Evolutionary conservation across 1,140 invertebrate genomes (phyloP).

Genomic region (Rhopalosiphum padi): DNA sequence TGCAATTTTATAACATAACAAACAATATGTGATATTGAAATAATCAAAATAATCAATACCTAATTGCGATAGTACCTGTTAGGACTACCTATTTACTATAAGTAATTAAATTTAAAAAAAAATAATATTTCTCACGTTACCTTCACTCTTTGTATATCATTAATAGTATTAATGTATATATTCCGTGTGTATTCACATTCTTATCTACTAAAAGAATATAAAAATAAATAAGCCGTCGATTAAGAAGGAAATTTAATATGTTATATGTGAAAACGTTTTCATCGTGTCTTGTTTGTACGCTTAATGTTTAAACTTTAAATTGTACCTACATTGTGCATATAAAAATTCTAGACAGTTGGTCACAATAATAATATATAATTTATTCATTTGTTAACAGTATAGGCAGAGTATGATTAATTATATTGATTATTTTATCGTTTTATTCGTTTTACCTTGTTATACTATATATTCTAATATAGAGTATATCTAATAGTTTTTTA

Average conservation of each 20-base stretch:
- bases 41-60: not conserved
- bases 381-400: not conserved
- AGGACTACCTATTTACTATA: not conserved
- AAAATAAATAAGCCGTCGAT: not conserved
- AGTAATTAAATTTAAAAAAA: not conserved
- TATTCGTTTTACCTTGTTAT: not conserved
- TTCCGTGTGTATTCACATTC: not conserved
- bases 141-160: not conserved
- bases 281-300: not conserved
- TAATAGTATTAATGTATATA: not conserved
- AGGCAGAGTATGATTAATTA: not conserved
- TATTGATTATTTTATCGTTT: not conserved
- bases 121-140: conserved; percentile 2
- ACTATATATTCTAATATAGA: not conserved
- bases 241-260: not conserved
- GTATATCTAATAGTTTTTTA: not conserved
- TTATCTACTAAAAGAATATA: not conserved
- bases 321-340: no score
- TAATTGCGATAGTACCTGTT: not conserved
- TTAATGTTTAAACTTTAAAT: not conserved
- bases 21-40: not conserved
- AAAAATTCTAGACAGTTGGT: not conserved
- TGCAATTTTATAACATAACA: not conserved
- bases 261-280: not conserved
- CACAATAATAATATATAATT: not conserved